Base-by-base conservation (phyloP, 2,113 vertebrate species). In the Zosterops lateralis region DNA sequence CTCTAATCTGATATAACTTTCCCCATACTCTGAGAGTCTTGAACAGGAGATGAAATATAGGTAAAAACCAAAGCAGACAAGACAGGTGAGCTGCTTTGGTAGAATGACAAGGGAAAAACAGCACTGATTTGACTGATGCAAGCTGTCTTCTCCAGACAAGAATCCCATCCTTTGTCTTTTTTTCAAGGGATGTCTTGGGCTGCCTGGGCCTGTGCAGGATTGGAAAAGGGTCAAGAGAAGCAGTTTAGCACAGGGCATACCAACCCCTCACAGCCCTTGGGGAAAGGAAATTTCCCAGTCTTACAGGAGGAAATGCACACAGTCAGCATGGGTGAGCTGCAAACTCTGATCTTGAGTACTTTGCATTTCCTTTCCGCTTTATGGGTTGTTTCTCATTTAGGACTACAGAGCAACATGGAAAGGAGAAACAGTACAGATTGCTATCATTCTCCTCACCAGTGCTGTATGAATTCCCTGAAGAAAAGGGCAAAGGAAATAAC, bases 121-220 rank as follows among this genome's bases (percentile, higher is more conserved):
- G 4, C n/a, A 11, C 17, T 25, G 20, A 6, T 57, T 85, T 85
- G 48, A 40, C 21, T 53, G 54, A 50, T 7, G 9, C 3, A 2
- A 57, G 6, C 12, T 14, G 3, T 7, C 45, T 48, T 65, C 18
- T 61, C 28, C 50, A 42, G 31, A 9, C 4, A 31, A 54, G 17
- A 62, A 13, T 3, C 6, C 3, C 14, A 48, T 17, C 9, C 48
- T 75, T 47, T 29, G 5, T 1, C 1, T 47, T 56, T 67, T 57
- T 56, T 51, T 4, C 34, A 38, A 75, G 54, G 13, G 10, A 28
- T 21, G 4, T 10, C 36, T 79, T 48, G 22, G 34, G 13, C 26
- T 85, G 24, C 76, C 64, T n/a, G 14, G 17, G 19, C 12, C 4
- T 2, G 4, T 3, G 31, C 1, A 1, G 10, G 8, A 11, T 1